phyloP scores from a whole-genome alignment of 2,113 vertebrate genomes.

The Craseonycteris thonglongyai region DNA sequence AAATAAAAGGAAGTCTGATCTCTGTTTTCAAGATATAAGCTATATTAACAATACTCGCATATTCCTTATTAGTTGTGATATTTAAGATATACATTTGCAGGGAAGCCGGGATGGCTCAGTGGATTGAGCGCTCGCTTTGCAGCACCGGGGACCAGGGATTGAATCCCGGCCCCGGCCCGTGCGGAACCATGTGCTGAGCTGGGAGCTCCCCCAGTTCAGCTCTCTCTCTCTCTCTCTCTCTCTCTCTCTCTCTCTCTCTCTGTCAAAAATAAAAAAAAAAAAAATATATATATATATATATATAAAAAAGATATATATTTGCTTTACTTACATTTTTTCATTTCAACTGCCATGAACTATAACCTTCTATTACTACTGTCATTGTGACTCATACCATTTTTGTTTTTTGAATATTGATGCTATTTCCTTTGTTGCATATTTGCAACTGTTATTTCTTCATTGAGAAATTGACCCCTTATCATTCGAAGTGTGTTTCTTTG shows the following conservation, averaged over 20 bases:
- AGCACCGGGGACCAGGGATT: too few relatives aligned
- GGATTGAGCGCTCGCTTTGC: too few relatives aligned
- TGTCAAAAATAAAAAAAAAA: too few relatives aligned
- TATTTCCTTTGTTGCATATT: neutral
- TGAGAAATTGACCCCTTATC: slow-evolving; percentile 21
- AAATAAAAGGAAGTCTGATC: neutral
- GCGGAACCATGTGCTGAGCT: too few relatives aligned
- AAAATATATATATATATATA: too few relatives aligned
- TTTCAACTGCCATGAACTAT: neutral
- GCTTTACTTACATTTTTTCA: neutral
- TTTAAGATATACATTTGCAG: neutral
- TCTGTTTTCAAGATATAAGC: neutral
- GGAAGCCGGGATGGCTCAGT: too few relatives aligned
- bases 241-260: too few relatives aligned
- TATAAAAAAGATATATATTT: too few relatives aligned
- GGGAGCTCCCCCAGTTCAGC: too few relatives aligned
- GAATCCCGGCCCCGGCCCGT: too few relatives aligned
- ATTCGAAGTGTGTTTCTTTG: slow-evolving; percentile 34
- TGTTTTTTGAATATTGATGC: neutral
- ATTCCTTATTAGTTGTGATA: neutral
- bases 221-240: too few relatives aligned
- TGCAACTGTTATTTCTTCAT: neutral
- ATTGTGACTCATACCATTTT: neutral
- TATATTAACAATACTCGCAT: neutral
- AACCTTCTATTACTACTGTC: neutral